Evolutionary conservation across 2,797 vertebrate species (phyloP).

Genomic region (Salarias fasciatus): DNA sequence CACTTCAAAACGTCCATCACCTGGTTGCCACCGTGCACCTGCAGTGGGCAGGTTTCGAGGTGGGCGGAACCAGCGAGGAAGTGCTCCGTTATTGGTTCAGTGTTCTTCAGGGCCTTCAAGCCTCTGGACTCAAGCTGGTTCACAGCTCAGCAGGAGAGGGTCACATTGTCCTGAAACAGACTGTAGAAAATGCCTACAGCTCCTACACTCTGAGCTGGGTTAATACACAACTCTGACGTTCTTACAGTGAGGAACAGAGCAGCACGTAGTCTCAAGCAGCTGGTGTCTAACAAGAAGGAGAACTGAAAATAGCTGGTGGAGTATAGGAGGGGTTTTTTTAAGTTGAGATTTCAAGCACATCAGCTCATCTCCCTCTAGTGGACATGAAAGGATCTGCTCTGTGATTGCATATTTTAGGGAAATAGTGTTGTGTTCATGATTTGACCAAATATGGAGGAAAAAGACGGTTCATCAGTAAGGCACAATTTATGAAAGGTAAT

Average conservation of each 20-base stretch:
- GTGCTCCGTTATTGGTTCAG: slow-evolving; percentile 85
- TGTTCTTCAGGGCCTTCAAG: slow-evolving; percentile 71
- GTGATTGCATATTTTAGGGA: neutral
- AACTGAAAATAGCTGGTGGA: slow-evolving; percentile 1
- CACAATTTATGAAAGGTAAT: no score
- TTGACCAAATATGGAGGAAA: slow-evolving; percentile 18
- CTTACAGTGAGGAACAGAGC: slow-evolving; percentile 9
- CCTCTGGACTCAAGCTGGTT: slow-evolving; percentile 74
- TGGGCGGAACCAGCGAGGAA: slow-evolving; percentile 75
- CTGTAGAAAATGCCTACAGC: slow-evolving; percentile 64
- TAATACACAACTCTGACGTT: slow-evolving; percentile 66
- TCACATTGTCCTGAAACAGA: slow-evolving; percentile 71
- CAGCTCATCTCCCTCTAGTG: slow-evolving; percentile 68
- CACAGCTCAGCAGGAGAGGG: slow-evolving; percentile 73
- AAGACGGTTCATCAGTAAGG: no score
- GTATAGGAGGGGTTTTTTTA: slow-evolving; percentile 6
- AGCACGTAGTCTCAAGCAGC: neutral
- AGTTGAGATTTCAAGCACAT: slow-evolving; percentile 2
- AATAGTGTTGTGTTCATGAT: neutral
- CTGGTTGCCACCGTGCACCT: slow-evolving; percentile 81
- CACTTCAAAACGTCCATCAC: slow-evolving; percentile 73
- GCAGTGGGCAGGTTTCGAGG: slow-evolving; percentile 85
- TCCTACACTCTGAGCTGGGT: slow-evolving; percentile 84
- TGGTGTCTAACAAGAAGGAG: slow-evolving; percentile 5
- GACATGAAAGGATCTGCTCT: slow-evolving; percentile 30